These are phyloP conservation scores for Pseudomyrmex dendroicus DNA, from an alignment of 1,140 invertebrate genomes.

Conservation along the genomic window DNA sequence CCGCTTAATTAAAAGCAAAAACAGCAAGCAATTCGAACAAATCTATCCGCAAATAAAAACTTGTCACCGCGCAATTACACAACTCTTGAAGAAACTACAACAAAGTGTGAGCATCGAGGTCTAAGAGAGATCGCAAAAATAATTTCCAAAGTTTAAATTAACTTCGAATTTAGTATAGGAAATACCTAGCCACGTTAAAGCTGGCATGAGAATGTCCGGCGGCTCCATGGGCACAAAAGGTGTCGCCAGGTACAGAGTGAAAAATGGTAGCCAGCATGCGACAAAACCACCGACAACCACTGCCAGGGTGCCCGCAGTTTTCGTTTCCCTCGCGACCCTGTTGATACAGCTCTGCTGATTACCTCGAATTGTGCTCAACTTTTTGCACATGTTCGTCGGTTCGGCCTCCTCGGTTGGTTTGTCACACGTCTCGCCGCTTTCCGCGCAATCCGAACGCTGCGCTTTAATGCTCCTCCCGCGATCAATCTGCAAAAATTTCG, in stretches of 20 bases:
- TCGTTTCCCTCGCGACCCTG: slow-evolving; percentile 88
- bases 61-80: neutral
- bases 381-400: slow-evolving; percentile 68
- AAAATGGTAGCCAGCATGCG: slow-evolving; percentile 96
- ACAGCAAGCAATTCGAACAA: too few relatives aligned
- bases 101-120: too few relatives aligned
- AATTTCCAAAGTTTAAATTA: neutral
- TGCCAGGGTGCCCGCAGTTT: slow-evolving; percentile 95
- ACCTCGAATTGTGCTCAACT: slow-evolving; percentile 66
- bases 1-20: neutral
- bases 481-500: slow-evolving; percentile 56
- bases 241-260: slow-evolving; percentile 93
- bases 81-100: neutral
- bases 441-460: slow-evolving; percentile 50
- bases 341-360: slow-evolving; percentile 79
- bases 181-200: slow-evolving; percentile 94
- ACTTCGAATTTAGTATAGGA: neutral
- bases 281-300: slow-evolving; percentile 97
- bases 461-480: slow-evolving; percentile 63
- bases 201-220: slow-evolving; percentile 88
- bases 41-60: neutral
- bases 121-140: too few relatives aligned
- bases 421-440: slow-evolving; percentile 43
- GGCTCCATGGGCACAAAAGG: slow-evolving; percentile 87
- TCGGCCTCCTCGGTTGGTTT: slow-evolving; percentile 60